Conservation (phyloP, 2,888 invertebrate species). For the Xylocampa areola region DNA sequence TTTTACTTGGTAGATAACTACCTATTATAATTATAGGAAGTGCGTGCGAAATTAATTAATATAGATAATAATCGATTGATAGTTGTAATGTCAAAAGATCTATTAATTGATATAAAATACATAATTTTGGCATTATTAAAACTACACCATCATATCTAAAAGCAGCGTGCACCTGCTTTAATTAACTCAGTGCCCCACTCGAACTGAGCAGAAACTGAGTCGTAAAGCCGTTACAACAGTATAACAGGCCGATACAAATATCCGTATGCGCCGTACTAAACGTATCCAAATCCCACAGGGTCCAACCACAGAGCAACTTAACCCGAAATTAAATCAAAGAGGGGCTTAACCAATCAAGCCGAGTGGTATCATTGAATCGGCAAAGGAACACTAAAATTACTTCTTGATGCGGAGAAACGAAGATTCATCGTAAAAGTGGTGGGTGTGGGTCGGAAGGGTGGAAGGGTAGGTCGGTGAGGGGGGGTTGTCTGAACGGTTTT, state of each 20-base stretch:
- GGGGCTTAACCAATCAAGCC: constrained; percentile 89
- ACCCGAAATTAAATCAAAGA: constrained; percentile 90
- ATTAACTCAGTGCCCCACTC: constrained; percentile 45
- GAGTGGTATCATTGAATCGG: constrained; percentile 90
- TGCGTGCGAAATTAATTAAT: too few species aligned
- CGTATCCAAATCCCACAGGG: constrained; percentile 81
- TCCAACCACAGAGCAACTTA: constrained; percentile 85
- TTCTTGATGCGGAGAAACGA: constrained; percentile 90
- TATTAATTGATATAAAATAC: background rate
- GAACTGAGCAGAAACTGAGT: constrained; percentile 47
- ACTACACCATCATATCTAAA: constrained; percentile 16
- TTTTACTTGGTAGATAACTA: too few species aligned
- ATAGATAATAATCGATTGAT: background rate
- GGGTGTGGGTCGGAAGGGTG: constrained; percentile 69
- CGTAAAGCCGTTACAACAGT: constrained; percentile 67
- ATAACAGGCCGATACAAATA: constrained; percentile 73
- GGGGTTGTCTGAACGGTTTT: constrained; percentile 88
- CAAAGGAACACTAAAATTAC: constrained; percentile 90
- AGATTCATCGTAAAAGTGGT: constrained; percentile 90
- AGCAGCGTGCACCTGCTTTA: constrained; percentile 43
- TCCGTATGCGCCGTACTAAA: constrained; percentile 63
- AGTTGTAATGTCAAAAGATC: background rate
- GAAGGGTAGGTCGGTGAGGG: constrained; percentile 58
- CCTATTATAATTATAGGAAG: too few species aligned
- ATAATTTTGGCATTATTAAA: constrained; percentile 2